Base-by-base conservation (phyloP, 1,140 invertebrate genomes). In the Ganaspis sp. region DNA sequence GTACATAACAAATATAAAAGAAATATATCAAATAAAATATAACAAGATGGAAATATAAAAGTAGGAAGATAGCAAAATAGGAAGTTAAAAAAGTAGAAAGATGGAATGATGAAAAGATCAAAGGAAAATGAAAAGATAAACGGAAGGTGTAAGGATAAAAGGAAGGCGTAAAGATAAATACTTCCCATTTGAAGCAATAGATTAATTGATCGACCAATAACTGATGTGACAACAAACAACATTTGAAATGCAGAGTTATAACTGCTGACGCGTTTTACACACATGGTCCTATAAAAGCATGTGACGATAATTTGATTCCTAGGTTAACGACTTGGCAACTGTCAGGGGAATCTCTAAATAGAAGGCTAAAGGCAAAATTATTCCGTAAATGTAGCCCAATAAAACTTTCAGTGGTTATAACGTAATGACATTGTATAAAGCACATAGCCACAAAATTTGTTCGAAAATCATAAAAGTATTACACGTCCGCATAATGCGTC, bases 341-440 rank as follows among this genome's bases (percentile, higher is more conserved):
- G 58, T 34, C 26, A 8, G 23, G 11, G 26, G 12, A 64, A 34
- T 29, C 12, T 64, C 58, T 26, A 64, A 64, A 64, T 64, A 64
- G 23, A 64, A 64, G 21, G 21, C 21, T 29, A 29, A 49, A 26
- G 54, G 23, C 54, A 64, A 64, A 26, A 64, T 64, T 64, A 64
- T 64, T 34, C 23, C 23, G 53, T 58, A 58, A 58, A 23, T 64
- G 21, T 34, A 15, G 58, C 11, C n/a, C 58, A 29, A 64, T 64
- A 58, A 58, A 58, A n/a, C 58, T 64, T 64, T 29, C 26, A 64
- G 58, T n/a, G 23, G 58, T n/a, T n/a, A 64, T 64, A n/a, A 29
- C 29, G 23, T 64, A 64, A 64, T 21, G 58, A 64, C 58, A 29
- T 29, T n/a, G 21, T 29, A 26, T 26, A 64, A 64, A 64, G 21